phyloP scores from a whole-genome alignment of 2,797 vertebrate genomes.

The Scleropages formosus region DNA sequence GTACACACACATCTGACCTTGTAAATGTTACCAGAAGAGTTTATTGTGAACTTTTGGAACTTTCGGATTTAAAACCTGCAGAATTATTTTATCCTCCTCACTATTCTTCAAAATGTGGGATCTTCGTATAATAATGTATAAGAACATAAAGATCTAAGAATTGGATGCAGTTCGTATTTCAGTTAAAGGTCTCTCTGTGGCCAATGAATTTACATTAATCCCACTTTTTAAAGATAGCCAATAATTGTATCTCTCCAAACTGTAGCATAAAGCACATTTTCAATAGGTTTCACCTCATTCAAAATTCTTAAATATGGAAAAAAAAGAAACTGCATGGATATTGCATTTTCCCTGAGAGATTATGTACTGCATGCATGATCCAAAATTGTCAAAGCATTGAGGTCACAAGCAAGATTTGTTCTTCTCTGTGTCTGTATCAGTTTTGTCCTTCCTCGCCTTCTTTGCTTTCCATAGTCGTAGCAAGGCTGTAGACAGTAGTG shows the following conservation, averaged over 20 bases:
- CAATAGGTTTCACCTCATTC: conserved; percentile 49
- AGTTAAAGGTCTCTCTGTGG: neutral
- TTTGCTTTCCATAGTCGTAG: neutral
- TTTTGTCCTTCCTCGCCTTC: conserved; percentile 23
- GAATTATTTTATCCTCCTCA: neutral
- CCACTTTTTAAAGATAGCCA: neutral
- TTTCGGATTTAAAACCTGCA: neutral
- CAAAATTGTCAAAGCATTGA: conserved; percentile 75
- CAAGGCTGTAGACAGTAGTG: no score
- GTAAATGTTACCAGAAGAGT: conserved; percentile 52
- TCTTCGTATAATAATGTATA: neutral
- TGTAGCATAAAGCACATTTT: neutral
- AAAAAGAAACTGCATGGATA: conserved; percentile 50
- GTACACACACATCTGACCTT: conserved; percentile 37
- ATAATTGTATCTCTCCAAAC: conserved; percentile 5
- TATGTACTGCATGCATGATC: conserved; percentile 69
- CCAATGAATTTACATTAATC: neutral
- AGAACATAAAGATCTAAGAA: neutral
- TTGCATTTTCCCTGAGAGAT: conserved; percentile 43
- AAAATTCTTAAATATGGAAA: conserved; percentile 58
- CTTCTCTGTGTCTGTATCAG: conserved; percentile 34
- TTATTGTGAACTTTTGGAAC: conserved; percentile 48
- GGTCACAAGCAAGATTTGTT: conserved; percentile 58
- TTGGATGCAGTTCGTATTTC: neutral
- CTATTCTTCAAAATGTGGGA: neutral